Conservation (phyloP, 2,888 invertebrate species). For the Ophioninae sp. region DNA sequence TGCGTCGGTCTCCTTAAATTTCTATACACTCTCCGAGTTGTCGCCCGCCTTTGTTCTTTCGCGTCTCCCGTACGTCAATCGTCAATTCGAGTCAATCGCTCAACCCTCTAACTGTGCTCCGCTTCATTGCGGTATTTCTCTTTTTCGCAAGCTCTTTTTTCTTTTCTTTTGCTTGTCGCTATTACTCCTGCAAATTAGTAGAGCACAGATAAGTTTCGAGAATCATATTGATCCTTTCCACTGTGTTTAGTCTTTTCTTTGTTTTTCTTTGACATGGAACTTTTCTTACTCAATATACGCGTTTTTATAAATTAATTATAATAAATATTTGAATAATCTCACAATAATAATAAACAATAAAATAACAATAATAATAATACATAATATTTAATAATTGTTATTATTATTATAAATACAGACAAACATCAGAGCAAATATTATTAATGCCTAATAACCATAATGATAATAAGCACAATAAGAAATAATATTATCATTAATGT, state of each 20-base stretch:
- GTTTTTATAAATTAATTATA: not conserved
- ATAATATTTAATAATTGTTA: no score
- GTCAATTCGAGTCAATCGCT: not conserved
- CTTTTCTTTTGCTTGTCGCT: slow-evolving; percentile 20
- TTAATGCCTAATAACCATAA: not conserved
- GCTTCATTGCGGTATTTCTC: slow-evolving; percentile 44
- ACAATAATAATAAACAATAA: not conserved
- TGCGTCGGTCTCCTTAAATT: not conserved
- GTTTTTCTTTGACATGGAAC: not conserved
- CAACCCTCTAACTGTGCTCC: slow-evolving; percentile 17
- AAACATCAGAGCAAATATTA: not conserved
- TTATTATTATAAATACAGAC: no score
- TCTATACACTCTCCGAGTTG: no score
- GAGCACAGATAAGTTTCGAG: slow-evolving; percentile 49
- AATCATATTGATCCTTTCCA: not conserved
- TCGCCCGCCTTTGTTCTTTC: not conserved
- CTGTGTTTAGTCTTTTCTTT: not conserved
- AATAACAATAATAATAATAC: no score
- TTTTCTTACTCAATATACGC: not conserved
- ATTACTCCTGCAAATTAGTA: slow-evolving; percentile 57
- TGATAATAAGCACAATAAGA: not conserved
- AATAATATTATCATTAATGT: not conserved
- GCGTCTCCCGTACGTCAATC: not conserved
- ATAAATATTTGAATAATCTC: not conserved
- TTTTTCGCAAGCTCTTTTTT: slow-evolving; percentile 4